Evolutionary conservation across 2,797 vertebrate species (phyloP).

Genomic region (Pteronotus mesoamericanus): DNA sequence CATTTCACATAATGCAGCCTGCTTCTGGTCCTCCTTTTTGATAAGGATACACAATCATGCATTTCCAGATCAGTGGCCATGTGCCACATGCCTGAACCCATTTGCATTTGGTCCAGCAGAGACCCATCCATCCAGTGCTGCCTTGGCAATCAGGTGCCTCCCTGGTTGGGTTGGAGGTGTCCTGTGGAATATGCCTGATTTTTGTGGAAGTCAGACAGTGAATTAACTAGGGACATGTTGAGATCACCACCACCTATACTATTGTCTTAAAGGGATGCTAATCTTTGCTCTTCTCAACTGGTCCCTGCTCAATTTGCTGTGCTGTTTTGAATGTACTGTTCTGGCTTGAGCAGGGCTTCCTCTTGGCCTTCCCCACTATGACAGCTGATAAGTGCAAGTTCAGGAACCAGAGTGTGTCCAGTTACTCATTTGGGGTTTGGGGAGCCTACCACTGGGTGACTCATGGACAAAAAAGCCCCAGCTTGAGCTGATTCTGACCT

Average conservation of each 20-base stretch:
- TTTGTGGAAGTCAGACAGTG: neutral
- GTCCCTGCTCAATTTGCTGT: neutral
- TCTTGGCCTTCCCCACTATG: rapidly evolving
- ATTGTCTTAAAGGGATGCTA: rapidly evolving
- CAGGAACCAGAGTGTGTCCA: rapidly evolving
- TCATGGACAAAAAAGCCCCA: neutral
- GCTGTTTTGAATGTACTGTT: rapidly evolving
- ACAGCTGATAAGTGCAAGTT: rapidly evolving
- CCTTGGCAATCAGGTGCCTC: rapidly evolving
- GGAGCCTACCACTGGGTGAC: rapidly evolving
- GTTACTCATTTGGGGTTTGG: rapidly evolving
- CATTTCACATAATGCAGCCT: too few species aligned
- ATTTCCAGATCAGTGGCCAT: neutral
- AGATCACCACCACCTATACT: rapidly evolving
- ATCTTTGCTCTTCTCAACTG: neutral
- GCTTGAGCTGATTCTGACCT: neutral
- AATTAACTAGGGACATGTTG: rapidly evolving
- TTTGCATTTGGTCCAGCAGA: neutral
- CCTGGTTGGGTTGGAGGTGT: rapidly evolving
- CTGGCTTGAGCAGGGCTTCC: rapidly evolving
- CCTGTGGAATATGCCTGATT: neutral
- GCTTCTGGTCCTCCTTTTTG: too few species aligned
- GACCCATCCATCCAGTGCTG: too few species aligned
- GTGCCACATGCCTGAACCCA: rapidly evolving
- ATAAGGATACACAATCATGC: neutral